These are phyloP conservation scores for Macrotrachela quadricornifera DNA, from an alignment of 1,140 invertebrate species.

Conservation along the genomic window DNA sequence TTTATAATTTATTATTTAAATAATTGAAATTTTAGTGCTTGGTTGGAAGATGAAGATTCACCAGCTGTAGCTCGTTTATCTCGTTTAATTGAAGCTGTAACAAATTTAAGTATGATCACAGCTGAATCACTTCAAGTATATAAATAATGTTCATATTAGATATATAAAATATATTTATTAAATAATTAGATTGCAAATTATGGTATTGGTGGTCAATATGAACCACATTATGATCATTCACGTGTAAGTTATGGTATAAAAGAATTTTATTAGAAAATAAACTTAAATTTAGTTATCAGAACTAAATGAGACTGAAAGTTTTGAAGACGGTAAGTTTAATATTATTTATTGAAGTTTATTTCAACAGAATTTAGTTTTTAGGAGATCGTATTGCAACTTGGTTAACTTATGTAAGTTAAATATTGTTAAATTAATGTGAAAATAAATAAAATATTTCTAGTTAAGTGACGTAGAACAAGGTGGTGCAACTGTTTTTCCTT, in stretches of 20 bases:
- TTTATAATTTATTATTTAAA: no score
- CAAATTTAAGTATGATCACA: slow-evolving; percentile 4
- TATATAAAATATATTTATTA: no score
- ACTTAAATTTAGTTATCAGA: neutral
- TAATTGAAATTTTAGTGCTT: slow-evolving; percentile 1
- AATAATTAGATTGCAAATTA: neutral
- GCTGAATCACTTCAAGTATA: slow-evolving; percentile 8
- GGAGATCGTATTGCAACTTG: neutral
- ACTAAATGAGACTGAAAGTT: no score
- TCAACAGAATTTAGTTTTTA: neutral
- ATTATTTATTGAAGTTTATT: no score
- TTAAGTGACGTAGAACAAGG: slow-evolving; percentile 76
- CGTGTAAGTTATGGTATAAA: neutral
- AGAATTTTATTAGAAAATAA: neutral
- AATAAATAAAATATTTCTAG: slow-evolving; percentile 27
- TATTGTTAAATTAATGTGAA: neutral
- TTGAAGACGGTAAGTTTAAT: no score
- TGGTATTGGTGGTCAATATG: neutral
- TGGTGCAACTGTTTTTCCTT: slow-evolving; percentile 70
- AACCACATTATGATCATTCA: neutral
- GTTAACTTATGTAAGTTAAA: neutral
- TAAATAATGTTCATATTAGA: no score
- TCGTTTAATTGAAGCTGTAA: neutral
- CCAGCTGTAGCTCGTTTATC: neutral
- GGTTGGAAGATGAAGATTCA: neutral